Evolutionary conservation across 2,113 vertebrate genomes (phyloP).

Genomic region (Strix uralensis): DNA sequence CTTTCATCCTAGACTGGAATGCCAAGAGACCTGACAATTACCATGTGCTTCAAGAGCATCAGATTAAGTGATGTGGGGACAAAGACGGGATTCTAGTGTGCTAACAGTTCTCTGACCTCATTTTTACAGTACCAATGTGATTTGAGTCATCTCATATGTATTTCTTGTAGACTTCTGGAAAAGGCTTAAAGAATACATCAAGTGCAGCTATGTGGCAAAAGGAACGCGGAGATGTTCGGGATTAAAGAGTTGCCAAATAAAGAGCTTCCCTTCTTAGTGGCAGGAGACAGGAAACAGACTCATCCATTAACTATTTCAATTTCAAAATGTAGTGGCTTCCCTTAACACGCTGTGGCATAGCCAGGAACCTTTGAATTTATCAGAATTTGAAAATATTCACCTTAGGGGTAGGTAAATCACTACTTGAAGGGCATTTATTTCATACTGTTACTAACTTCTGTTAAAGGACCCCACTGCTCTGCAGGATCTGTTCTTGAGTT

Average conservation of each 20-base stretch:
- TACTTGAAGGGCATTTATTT: background rate
- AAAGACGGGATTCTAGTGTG: background rate
- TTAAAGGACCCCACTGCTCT: background rate
- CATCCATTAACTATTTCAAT: background rate
- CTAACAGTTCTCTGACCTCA: background rate
- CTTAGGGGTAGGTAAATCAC: background rate
- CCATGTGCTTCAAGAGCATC: background rate
- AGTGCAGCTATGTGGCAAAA: background rate
- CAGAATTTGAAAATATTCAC: background rate
- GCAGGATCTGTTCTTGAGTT: background rate
- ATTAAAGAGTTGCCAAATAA: background rate
- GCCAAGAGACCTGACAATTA: background rate
- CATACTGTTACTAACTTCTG: background rate
- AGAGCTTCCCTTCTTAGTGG: background rate
- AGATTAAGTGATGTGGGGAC: background rate
- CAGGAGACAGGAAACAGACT: background rate
- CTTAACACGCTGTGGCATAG: rapidly evolving
- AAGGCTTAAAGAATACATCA: background rate
- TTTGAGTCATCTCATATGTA: background rate
- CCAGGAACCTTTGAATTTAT: background rate
- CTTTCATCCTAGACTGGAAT: background rate
- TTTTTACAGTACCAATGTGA: background rate
- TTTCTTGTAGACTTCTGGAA: background rate
- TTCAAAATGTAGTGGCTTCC: background rate
- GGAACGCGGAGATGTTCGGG: background rate